Conservation (phyloP, 2,113 vertebrate species). For the Lethenteron camtschaticum region DNA sequence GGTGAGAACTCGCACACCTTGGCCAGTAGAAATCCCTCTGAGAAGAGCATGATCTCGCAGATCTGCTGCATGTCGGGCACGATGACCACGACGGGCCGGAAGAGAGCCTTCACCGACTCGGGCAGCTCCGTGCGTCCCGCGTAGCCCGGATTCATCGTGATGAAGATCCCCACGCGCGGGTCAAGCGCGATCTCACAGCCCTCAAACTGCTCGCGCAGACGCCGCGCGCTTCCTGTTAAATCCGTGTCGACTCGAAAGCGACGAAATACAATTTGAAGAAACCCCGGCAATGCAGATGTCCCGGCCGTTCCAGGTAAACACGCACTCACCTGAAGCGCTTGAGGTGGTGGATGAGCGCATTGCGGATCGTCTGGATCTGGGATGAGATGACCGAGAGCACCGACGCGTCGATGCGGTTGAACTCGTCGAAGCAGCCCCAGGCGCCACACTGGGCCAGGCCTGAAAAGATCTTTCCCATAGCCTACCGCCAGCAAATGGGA, state of each 20-base stretch:
- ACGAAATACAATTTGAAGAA: background rate
- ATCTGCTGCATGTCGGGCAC: constrained; percentile 88
- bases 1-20: constrained; percentile 28
- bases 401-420: constrained; percentile 78
- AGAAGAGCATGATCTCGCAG: constrained; percentile 97
- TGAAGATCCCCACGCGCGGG: constrained; percentile 67
- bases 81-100: constrained; percentile 80
- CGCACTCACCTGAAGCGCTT: constrained; percentile 46
- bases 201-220: constrained; percentile 40
- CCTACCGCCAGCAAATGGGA: constrained; percentile 21
- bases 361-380: constrained; percentile 80
- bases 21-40: constrained; percentile 71
- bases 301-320: no score
- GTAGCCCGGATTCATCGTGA: constrained; percentile 95
- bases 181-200: constrained; percentile 68
- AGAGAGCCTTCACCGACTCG: constrained; percentile 81
- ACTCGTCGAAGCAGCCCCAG: constrained; percentile 96
- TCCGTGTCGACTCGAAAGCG: background rate
- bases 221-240: no score
- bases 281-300: no score
- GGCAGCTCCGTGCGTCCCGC: constrained; percentile 81
- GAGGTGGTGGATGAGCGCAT: constrained; percentile 51
- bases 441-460: constrained; percentile 82
- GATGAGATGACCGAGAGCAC: constrained; percentile 92
- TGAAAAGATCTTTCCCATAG: constrained; percentile 77